Base-by-base conservation (phyloP, 2,888 invertebrate species). In the Tryphoninae sp. region DNA sequence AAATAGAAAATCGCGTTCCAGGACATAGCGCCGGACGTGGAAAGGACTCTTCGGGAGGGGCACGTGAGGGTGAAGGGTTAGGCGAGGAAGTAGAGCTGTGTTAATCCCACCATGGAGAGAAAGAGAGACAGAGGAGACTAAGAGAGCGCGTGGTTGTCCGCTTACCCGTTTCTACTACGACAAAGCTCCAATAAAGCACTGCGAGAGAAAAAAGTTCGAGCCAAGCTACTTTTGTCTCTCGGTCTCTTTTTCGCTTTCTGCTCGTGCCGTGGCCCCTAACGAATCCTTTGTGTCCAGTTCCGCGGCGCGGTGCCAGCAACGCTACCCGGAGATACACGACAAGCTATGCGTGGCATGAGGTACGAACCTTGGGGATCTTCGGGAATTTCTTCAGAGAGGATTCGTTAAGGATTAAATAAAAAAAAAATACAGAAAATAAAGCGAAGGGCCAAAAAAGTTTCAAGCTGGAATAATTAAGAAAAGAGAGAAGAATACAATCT, bases 171-270 rank as follows among this genome's bases (percentile, higher is more conserved):
- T 19, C 68, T 26, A 58, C 81, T 59, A 65, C 65, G 74, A 71
- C 69, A 81, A 81, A 78, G 59, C 78, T 81, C 74, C 78, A 74
- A 78, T 81, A 81, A 81, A 81, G 78, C 69, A 74, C 74, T 74
- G 58, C 74, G 53, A 53, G 45, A 49, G 23, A 81, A 74, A 65
- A 78, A 78, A 78, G 59, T 78, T 78, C 64, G 26, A 64, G 64
- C 77, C 23, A 8, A 72, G 81, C 78, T 78, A 73, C 77, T 81
- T 51, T 69, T 68, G 64, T 26, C 55, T 26, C 68, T 68, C 67
- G 23, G 8, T 69, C 8, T 55, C n/a, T 9, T 23, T 51, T 16
- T 22, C 11, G 4, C 40, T 6, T 13, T 13, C 19, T 19, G 19
- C 49, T 13, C 51, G 19, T 49, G 33, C 61, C 9, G 6, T 64